A percentile compares a stretch with the other conserved stretches of the same genome.
These are phyloP conservation scores for Andricus grossulariae DNA, from an alignment of 1,140 invertebrate species.

Conservation along the genomic window DNA sequence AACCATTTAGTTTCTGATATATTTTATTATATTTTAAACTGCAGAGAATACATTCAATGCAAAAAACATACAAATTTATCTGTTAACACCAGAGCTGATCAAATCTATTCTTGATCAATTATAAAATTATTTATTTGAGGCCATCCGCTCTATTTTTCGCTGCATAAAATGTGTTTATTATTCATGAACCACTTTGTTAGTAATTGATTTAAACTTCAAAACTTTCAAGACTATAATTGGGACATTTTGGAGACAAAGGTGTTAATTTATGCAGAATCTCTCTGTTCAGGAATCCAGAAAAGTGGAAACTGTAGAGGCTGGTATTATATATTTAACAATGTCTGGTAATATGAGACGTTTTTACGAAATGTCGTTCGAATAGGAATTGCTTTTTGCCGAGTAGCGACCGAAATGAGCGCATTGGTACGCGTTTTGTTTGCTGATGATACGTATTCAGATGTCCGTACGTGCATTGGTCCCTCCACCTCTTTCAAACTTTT, in stretches of 20 bases:
- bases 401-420: constrained; percentile 5
- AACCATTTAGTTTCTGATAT: no score
- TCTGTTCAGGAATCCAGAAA: constrained; percentile 2
- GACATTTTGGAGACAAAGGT: background rate
- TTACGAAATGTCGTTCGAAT: constrained; percentile 69
- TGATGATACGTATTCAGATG: constrained; percentile 5
- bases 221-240: background rate
- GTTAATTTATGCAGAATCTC: background rate
- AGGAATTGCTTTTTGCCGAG: constrained; percentile 59
- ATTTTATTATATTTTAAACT: no score
- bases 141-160: no score
- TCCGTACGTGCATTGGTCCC: background rate
- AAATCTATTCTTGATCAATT: no score
- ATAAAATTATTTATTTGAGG: no score
- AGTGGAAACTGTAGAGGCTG: background rate
- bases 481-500: constrained; percentile 20
- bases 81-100: no score
- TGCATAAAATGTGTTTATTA: background rate
- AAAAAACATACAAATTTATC: no score
- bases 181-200: constrained; percentile 15
- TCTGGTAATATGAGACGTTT: constrained; percentile 61
- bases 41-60: no score
- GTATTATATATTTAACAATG: constrained; percentile 64
- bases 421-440: constrained; percentile 20
- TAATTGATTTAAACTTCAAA: background rate